A percentile compares a stretch with the other conserved stretches of the same genome.
These are phyloP conservation scores for Drosophila neutralis DNA, from an alignment of 2,888 invertebrate genomes.

Conservation along the genomic window DNA sequence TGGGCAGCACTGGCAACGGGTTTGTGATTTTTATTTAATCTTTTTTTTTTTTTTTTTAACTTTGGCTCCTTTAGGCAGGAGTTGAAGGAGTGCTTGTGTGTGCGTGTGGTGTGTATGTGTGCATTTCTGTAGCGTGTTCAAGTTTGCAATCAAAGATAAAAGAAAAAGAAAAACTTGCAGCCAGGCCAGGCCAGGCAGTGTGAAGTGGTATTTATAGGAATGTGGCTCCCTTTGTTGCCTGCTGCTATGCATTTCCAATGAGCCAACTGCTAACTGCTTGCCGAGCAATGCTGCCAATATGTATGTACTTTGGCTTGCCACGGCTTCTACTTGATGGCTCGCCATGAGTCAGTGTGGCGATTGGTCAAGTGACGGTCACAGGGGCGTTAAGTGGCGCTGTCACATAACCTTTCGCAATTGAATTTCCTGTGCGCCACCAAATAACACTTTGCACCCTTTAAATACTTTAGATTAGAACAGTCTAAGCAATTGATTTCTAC, in stretches of 20 bases:
- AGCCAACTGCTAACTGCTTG: slow-evolving; percentile 38
- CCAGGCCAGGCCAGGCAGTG: slow-evolving; percentile 48
- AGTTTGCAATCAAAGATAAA: slow-evolving; percentile 76
- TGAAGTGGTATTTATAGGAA: slow-evolving; percentile 79
- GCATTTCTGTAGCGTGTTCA: slow-evolving; percentile 49
- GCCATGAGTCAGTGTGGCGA: slow-evolving; percentile 38
- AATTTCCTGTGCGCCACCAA: slow-evolving; percentile 18
- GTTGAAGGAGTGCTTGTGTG: slow-evolving; percentile 45
- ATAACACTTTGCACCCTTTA: slow-evolving; percentile 8
- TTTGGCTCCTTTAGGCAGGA: slow-evolving; percentile 49
- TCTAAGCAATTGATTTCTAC: not conserved
- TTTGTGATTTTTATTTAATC: slow-evolving; percentile 49
- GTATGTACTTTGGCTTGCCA: slow-evolving; percentile 2
- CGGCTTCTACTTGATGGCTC: slow-evolving; percentile 6
- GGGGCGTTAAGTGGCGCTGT: slow-evolving; percentile 24
- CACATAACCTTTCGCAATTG: slow-evolving; percentile 30
- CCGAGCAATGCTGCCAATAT: slow-evolving; percentile 5
- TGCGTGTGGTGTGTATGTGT: not conserved
- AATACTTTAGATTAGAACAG: not conserved
- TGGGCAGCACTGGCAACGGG: slow-evolving; percentile 71
- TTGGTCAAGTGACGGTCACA: slow-evolving; percentile 29
- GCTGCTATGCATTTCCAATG: slow-evolving; percentile 67
- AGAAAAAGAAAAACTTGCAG: slow-evolving; percentile 65
- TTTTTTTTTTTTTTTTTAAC: slow-evolving; percentile 1
- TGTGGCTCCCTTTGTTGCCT: slow-evolving; percentile 56